These are phyloP conservation scores for Pachycephus smyrnensis DNA, from an alignment of 2,888 invertebrate genomes.

Conservation along the genomic window DNA sequence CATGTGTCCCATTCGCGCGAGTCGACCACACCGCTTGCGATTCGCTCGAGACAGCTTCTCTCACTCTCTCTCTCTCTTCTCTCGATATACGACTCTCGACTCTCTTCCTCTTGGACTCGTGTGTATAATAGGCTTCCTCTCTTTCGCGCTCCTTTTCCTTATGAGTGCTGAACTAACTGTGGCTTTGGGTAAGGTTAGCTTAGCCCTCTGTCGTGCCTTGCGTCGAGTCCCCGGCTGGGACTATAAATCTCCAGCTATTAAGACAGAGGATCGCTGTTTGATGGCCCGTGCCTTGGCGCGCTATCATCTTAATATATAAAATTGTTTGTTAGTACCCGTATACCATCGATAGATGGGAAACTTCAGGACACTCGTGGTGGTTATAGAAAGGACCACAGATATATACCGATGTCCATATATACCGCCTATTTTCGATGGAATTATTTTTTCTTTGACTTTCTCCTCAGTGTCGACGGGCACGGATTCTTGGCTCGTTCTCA, in stretches of 20 bases:
- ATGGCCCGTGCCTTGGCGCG: conserved; percentile 58
- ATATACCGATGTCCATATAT: background rate
- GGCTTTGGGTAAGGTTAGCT: conserved; percentile 28
- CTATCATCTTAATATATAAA: conserved; percentile 50
- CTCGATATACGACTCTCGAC: background rate
- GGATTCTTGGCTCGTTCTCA: background rate
- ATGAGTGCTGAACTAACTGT: conserved; percentile 9
- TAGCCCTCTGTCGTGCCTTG: conserved; percentile 27
- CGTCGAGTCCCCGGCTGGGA: conserved; percentile 37
- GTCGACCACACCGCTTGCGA: conserved; percentile 34
- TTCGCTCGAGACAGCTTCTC: conserved; percentile 15
- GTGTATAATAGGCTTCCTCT: conserved; percentile 6
- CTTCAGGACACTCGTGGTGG: background rate
- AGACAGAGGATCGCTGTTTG: conserved; percentile 62
- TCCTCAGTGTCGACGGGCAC: conserved; percentile 22
- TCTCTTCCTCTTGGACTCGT: background rate
- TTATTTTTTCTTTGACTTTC: background rate
- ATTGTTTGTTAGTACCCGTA: background rate
- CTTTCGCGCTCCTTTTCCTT: conserved; percentile 17
- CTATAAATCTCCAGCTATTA: conserved; percentile 65
- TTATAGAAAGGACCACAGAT: background rate
- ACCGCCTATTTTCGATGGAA: background rate
- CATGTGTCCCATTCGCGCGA: conserved; percentile 20
- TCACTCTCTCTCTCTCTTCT: background rate
- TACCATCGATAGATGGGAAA: background rate